Conservation (phyloP, 1,140 invertebrate species). For the Aphidius gifuensis region DNA sequence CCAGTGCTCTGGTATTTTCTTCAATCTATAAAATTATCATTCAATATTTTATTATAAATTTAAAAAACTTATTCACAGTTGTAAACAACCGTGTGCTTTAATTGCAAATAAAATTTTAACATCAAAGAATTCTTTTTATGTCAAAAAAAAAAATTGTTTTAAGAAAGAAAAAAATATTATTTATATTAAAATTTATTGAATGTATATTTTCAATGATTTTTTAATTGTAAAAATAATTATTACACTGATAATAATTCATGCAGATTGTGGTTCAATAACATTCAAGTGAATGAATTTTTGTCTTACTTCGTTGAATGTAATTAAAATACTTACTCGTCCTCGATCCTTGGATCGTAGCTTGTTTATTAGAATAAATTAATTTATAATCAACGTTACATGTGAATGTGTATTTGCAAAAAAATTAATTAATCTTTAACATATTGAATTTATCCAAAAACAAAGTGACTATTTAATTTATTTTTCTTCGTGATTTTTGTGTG, state of each 20-base stretch:
- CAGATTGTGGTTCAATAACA: no score
- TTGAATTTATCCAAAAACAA: no score
- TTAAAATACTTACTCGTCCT: constrained; percentile 50
- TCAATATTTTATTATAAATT: background rate
- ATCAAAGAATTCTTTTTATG: background rate
- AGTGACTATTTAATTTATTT: background rate
- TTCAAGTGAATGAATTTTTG: no score
- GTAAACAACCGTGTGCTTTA: background rate
- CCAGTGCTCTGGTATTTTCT: constrained; percentile 87
- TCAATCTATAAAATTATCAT: constrained; percentile 73
- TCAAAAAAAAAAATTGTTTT: no score
- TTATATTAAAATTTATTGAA: no score
- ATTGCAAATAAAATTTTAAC: no score
- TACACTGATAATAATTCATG: no score
- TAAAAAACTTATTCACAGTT: background rate
- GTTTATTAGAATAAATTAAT: constrained; percentile 50
- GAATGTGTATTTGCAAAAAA: background rate
- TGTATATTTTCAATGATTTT: no score
- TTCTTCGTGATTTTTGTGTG: constrained; percentile 2
- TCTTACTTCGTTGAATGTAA: background rate
- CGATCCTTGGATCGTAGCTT: constrained; percentile 58
- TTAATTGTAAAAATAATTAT: no score
- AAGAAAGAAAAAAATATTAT: no score
- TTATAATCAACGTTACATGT: constrained; percentile 35
- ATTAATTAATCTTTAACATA: no score